A percentile compares a stretch with the other conserved stretches of the same genome.
phyloP scores from a whole-genome alignment of 1,140 invertebrate species.

The Galleria mellonella region DNA sequence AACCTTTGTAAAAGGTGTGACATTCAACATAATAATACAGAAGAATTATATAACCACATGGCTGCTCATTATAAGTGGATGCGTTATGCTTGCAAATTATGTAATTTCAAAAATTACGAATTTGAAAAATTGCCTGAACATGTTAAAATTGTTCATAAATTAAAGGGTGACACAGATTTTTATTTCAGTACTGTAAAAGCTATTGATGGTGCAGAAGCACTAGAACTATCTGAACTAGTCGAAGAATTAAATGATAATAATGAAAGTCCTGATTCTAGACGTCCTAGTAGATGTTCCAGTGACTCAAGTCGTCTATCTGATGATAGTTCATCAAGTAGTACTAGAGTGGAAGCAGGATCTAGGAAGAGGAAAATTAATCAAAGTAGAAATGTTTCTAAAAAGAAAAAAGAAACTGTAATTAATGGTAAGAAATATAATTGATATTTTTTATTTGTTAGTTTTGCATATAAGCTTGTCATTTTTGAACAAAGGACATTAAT shows the following conservation, averaged over 20 bases:
- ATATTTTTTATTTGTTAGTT: background rate
- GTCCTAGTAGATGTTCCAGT: conserved; percentile 60
- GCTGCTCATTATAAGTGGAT: conserved; percentile 74
- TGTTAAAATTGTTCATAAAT: conserved; percentile 69
- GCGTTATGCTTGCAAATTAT: conserved; percentile 75
- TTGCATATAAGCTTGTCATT: too few relatives aligned
- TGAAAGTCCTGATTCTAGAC: conserved; percentile 40
- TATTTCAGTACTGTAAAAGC: conserved; percentile 61
- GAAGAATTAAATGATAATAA: conserved; percentile 34
- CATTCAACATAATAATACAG: conserved; percentile 49
- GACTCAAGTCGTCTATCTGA: conserved; percentile 61
- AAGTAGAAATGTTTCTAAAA: conserved; percentile 33
- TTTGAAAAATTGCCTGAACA: conserved; percentile 75
- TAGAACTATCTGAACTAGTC: conserved; percentile 29
- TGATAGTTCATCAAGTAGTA: conserved; percentile 55
- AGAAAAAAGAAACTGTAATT: conserved; percentile 28
- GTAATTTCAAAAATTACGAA: conserved; percentile 74
- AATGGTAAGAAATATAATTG: conserved; percentile 28
- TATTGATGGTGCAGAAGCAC: conserved; percentile 49
- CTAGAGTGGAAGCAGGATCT: conserved; percentile 31
- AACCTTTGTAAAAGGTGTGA: conserved; percentile 60
- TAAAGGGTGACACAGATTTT: conserved; percentile 61
- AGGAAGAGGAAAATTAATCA: conserved; percentile 51
- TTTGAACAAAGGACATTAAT: too few relatives aligned
- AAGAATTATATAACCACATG: conserved; percentile 72